Evolutionary conservation across 2,113 vertebrate species (phyloP).

Genomic region (Mirza zaza): DNA sequence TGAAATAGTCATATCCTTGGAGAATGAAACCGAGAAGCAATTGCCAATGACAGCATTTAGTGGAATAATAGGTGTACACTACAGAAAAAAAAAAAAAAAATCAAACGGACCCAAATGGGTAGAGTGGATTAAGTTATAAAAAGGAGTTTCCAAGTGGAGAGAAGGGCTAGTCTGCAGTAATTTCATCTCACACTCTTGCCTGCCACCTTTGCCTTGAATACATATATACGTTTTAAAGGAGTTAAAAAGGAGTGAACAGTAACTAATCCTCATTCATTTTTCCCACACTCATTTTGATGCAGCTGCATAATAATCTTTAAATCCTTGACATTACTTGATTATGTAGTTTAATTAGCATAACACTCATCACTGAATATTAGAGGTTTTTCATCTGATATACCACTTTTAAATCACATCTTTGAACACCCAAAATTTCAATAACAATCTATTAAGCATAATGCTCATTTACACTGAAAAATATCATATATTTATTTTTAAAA

Average conservation of each 20-base stretch:
- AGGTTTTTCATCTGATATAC: background rate
- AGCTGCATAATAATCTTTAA: slow-evolving; percentile 74
- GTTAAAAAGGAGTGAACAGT: slow-evolving; percentile 59
- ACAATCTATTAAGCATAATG: slow-evolving; percentile 1
- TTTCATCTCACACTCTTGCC: background rate
- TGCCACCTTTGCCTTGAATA: background rate
- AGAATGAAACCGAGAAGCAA: background rate
- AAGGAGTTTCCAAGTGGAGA: background rate
- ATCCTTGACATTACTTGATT: slow-evolving; percentile 76
- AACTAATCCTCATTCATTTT: slow-evolving; percentile 61
- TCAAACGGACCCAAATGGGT: background rate
- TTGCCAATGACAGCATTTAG: background rate
- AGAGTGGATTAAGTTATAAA: background rate
- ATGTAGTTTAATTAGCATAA: slow-evolving; percentile 69
- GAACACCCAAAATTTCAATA: slow-evolving; percentile 35
- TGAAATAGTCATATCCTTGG: background rate
- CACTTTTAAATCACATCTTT: slow-evolving; percentile 52
- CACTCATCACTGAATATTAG: slow-evolving; percentile 55
- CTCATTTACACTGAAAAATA: slow-evolving; percentile 41
- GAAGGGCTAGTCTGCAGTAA: background rate
- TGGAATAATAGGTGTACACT: background rate
- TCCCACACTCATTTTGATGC: slow-evolving; percentile 44
- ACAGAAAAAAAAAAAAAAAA: background rate
- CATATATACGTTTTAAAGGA: slow-evolving; percentile 34
- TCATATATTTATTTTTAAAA: background rate